A percentile compares a stretch with the other conserved stretches of the same genome.
Evolutionary conservation across 2,113 vertebrate genomes (phyloP).

Genomic region (Nematolebias whitei): DNA sequence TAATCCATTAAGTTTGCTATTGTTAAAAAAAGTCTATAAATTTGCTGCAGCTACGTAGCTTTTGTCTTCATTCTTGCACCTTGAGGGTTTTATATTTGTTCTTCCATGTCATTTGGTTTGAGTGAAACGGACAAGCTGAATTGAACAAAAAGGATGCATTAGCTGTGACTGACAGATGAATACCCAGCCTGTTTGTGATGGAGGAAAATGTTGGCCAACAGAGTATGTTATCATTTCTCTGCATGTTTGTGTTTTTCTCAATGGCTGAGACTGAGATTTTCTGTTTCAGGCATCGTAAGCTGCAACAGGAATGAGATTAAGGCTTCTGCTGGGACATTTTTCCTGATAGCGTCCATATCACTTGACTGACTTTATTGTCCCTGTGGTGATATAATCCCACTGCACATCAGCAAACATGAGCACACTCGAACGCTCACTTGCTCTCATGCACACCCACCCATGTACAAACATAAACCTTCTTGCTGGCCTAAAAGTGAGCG

Average conservation of each 20-base stretch:
- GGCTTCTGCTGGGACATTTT: slow-evolving; percentile 54
- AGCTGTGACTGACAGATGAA: slow-evolving; percentile 67
- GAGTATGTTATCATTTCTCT: slow-evolving; percentile 48
- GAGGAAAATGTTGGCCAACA: slow-evolving; percentile 30
- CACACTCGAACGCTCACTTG: slow-evolving; percentile 38
- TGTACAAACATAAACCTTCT: slow-evolving; percentile 38
- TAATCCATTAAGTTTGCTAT: slow-evolving; percentile 27
- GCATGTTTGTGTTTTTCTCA: slow-evolving; percentile 53
- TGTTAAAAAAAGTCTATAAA: slow-evolving; percentile 27
- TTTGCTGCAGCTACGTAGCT: slow-evolving; percentile 24
- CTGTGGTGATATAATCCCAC: slow-evolving; percentile 57
- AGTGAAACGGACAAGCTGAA: slow-evolving; percentile 61
- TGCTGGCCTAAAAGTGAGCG: slow-evolving; percentile 16
- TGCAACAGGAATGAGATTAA: slow-evolving; percentile 59
- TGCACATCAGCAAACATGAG: slow-evolving; percentile 32
- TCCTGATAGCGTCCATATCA: slow-evolving; percentile 63
- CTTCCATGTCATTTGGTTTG: slow-evolving; percentile 19
- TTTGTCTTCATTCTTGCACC: slow-evolving; percentile 29
- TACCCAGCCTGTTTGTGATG: slow-evolving; percentile 30
- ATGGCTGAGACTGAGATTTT: slow-evolving; percentile 43
- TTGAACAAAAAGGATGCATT: slow-evolving; percentile 57
- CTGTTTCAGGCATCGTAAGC: slow-evolving; percentile 50
- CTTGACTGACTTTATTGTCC: slow-evolving; percentile 64
- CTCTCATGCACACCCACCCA: slow-evolving; percentile 44
- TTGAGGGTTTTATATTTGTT: slow-evolving; percentile 37